These are phyloP conservation scores for Bettongia penicillata DNA, from an alignment of 2,113 vertebrate genomes.

Conservation along the genomic window DNA sequence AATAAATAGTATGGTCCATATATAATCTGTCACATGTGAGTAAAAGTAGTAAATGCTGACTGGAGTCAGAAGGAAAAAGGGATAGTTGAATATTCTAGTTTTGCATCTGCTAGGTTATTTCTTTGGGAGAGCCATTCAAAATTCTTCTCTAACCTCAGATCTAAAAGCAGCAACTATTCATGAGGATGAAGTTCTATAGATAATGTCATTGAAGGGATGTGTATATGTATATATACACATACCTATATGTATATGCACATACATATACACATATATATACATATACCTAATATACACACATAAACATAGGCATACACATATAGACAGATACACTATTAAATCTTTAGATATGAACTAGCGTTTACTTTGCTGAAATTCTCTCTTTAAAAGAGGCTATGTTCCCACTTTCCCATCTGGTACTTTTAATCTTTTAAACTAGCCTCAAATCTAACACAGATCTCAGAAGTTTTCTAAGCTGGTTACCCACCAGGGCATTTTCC, in stretches of 20 bases:
- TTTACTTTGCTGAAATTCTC: slow-evolving; percentile 43
- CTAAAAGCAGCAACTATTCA: not conserved
- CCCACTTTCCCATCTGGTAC: not conserved
- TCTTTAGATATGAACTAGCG: not conserved
- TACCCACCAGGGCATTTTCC: slow-evolving; percentile 34
- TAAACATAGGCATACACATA: not conserved
- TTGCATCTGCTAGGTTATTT: slow-evolving; percentile 12
- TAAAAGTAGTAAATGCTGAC: slow-evolving; percentile 1
- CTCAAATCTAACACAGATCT: slow-evolving; percentile 11
- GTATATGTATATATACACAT: not conserved
- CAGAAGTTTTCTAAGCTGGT: slow-evolving; percentile 14
- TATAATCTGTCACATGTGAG: not conserved
- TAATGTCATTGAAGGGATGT: not conserved
- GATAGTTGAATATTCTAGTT: not conserved
- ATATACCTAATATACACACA: not conserved
- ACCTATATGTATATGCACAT: not conserved
- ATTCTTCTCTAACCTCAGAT: not conserved
- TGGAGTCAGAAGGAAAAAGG: slow-evolving; percentile 21
- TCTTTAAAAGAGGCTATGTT: slow-evolving; percentile 27
- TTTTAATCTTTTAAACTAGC: slow-evolving; percentile 29
- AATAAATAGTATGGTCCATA: not conserved
- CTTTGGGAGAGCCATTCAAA: not conserved
- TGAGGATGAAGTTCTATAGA: not conserved
- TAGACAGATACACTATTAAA: not conserved
- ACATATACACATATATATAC: not conserved